Percentiles rank a stretch among this genome's conserved stretches.
phyloP scores from a whole-genome alignment of 2,113 vertebrate genomes.

The Aplodontia rufa region DNA sequence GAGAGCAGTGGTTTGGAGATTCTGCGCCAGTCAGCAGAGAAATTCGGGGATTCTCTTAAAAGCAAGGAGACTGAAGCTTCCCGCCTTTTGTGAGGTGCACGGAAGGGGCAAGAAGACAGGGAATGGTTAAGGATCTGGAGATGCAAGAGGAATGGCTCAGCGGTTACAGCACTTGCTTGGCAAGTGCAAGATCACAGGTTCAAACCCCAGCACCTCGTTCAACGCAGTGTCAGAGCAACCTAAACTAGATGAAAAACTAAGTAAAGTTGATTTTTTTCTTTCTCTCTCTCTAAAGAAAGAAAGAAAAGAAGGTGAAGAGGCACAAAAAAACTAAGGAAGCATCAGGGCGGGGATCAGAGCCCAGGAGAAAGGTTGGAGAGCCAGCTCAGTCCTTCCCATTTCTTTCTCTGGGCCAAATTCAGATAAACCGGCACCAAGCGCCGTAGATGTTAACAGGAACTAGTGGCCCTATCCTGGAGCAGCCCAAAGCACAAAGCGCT shows the following conservation, averaged over 20 bases:
- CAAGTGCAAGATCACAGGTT: too few relatives aligned
- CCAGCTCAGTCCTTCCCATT: background rate
- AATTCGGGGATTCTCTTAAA: background rate
- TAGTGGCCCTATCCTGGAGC: fast-evolving
- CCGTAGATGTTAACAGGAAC: background rate
- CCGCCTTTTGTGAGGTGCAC: background rate
- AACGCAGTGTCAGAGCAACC: too few relatives aligned
- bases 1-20: background rate
- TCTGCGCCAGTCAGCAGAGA: background rate
- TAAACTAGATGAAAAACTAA: too few relatives aligned
- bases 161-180: too few relatives aligned
- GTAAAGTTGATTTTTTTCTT: too few relatives aligned
- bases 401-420: background rate
- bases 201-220: too few relatives aligned
- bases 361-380: background rate
- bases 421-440: background rate
- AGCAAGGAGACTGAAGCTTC: background rate
- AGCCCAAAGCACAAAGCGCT: fast-evolving
- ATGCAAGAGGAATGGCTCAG: background rate
- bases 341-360: background rate
- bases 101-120: background rate
- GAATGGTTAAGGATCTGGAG: background rate
- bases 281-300: too few relatives aligned
- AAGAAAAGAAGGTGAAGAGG: too few relatives aligned
- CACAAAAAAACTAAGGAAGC: background rate